These are phyloP conservation scores for Lordiphosa collinella DNA, from an alignment of 1,140 invertebrate species.

Conservation along the genomic window DNA sequence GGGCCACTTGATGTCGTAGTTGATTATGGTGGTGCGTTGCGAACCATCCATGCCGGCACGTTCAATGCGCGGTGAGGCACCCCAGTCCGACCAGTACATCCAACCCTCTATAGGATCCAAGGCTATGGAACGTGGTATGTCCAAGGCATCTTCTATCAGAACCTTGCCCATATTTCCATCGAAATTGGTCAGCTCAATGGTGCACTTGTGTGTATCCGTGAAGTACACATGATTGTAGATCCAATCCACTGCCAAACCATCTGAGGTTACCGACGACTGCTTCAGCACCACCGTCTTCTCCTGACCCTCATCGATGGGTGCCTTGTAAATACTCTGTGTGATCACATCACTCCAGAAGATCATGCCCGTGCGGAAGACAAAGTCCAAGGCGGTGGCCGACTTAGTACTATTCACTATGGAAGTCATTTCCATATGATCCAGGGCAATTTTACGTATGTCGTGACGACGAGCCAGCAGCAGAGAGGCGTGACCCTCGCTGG, in stretches of 20 bases:
- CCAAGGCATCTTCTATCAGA: constrained; percentile 89
- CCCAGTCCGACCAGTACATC: constrained; percentile 99
- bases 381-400: constrained; percentile 92
- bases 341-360: constrained; percentile 97
- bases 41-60: constrained; percentile 96
- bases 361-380: constrained; percentile 93
- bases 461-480: constrained; percentile 90
- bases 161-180: constrained; percentile 94
- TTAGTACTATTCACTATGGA: constrained; percentile 92
- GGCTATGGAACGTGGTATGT: constrained; percentile 97
- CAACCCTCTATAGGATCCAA: constrained; percentile 97
- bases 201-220: constrained; percentile 95
- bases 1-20: constrained; percentile 95
- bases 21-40: constrained; percentile 92
- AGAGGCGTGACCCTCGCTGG: constrained; percentile 91
- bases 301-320: constrained; percentile 94
- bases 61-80: constrained; percentile 94
- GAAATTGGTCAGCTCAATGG: constrained; percentile 93
- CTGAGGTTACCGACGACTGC: constrained; percentile 91
- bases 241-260: constrained; percentile 98
- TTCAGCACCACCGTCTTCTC: constrained; percentile 90
- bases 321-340: constrained; percentile 94
- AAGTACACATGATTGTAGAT: constrained; percentile 98
- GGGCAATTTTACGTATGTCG: constrained; percentile 93
- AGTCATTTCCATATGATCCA: constrained; percentile 94